Base-by-base conservation (phyloP, 2,113 vertebrate genomes). In the Hippocampus comes region DNA sequence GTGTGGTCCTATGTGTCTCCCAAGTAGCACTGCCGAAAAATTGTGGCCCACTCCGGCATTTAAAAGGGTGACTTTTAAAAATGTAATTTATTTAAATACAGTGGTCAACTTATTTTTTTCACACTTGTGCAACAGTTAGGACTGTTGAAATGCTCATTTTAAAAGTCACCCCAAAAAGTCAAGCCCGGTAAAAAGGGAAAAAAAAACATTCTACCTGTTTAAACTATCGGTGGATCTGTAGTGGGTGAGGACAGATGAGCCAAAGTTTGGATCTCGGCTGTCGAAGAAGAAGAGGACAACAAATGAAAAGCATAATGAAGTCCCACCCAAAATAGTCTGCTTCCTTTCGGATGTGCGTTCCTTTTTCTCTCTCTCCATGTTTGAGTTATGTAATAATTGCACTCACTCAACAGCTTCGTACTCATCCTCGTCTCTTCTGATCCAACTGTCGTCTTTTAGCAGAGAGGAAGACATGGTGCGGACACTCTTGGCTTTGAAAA, bases 401-500 rank as follows among this genome's bases (percentile, higher is more conserved):
- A 90, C 93, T 92, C 67, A 94, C 93, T 91, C 91, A 0, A 89
- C 46, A 25, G 21, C 5, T 65, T 93, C 89, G 67, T 97, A 94
- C 51, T 96, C 95, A 59, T 94, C 92, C 0, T 87, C 88, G 0
- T 55, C 73, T 60, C 78, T 94, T 88, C 87, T 96, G 89, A 99
- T 99, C 97, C 97, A 99, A 80, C 95, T 97, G 86, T 83, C 93
- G 82, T 98, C 96, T 75, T 94, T 93, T 67, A 98, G 87, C 63
- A 95, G 90, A 4, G 91, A 86, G 4, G 63, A 12, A 65, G 64
- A 48, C n/a, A 41, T 23, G n/a, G 43, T 18, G 23, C 23, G 64
- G 23, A 23, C 6, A 15, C 3, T 46, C 42, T 17, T 66, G 23
- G 14, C 64, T 66, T 25, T 11, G 27, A 66, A 66, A 25, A 48